Evolutionary conservation across 2,113 vertebrate species (phyloP), one percentile per base, ranked within the genome.

Genomic region (Strigops habroptila): DNA sequence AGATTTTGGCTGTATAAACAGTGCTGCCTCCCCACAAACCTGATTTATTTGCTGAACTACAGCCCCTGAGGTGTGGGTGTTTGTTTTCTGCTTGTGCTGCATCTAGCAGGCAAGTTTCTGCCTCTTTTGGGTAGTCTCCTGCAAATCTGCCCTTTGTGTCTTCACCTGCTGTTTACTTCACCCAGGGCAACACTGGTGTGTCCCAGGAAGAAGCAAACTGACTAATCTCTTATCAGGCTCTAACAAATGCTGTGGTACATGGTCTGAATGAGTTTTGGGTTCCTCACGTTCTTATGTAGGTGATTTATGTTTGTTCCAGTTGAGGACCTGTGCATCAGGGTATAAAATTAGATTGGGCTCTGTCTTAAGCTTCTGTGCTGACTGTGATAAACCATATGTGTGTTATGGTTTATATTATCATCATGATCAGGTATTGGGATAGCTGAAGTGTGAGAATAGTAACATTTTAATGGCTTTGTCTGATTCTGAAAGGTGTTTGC

Each of bases 11-110:
- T 64, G 12, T 68, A 3, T 13, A 31, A 67, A 18, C 43, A 30
- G n/a, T 33, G 10, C 14, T 53, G 48, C 43, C 89, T 67, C 57
- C 18, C 24, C n/a, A 76, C 62, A 60, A 16, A 76, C 28, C 52
- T 53, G 24, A 19, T 90, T 18, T 39, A 39, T 70, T 74, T 93
- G 15, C 41, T 82, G 74, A 81, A 49, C 8, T 81, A 0, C 9
- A 28, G 33, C 39, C 23, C 39, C 23, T 52, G 18, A 44, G 24
- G 4, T 1, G 0, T 43, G 31, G 3, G 7, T 27, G 18, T 43
- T 33, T 75, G 33, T 23, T 65, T 63, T 55, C 37, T 14, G 0
- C 5, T 48, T 57, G 44, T 67, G 12, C n/a, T 67, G 12, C 24
- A 12, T 5, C 2, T 48, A 31, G 23, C 52, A 67, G 41, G 21